Evolutionary conservation across 2,113 vertebrate genomes (phyloP), one percentile per base, ranked within the genome.

Genomic region (Vidua macroura): DNA sequence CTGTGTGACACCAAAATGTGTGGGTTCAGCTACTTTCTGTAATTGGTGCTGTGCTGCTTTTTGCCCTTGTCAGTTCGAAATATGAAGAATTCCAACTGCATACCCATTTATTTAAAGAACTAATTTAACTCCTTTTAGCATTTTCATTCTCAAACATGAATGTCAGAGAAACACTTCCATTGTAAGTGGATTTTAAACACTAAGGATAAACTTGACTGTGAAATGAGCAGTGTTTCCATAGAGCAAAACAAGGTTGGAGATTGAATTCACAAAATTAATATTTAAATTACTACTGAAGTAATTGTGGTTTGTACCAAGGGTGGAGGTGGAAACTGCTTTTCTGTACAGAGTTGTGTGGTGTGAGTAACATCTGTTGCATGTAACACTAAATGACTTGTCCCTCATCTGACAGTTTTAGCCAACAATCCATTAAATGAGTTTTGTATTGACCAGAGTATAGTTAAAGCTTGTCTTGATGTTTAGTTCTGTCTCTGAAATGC

Each of bases 391-490:
- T 63, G 83, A 82, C 83, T 94, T 86, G 89, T 90, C 96, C 90
- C 93, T 97, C 85, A 43, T 97, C 95, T 92, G 76, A 93, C 75
- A 62, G 49, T 94, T 97, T 86, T 83, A 94, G 96, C 86, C 92
- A 74, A 44, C 90, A 74, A 86, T 86, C 86, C 76, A 91, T 92
- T 95, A 79, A 96, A 95, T 93, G 80, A 69, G 5, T 96, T 96
- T 94, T 95, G 81, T 96, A 86, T 95, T 93, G 92, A 83, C 96
- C 82, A 92, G 96, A 97, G 96, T 97, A 97, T 41, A 96, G 96
- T 98, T 98, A 98, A 98, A 98, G 97, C 98, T 98, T 98, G 97
- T 98, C 97, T 97, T 95, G 92, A 95, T 96, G 93, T 96, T 97
- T 81, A 94, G 91, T 94, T 97, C 81, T 96, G 92, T 96, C 93